Base-by-base conservation (phyloP, 2,797 vertebrate genomes). In the Sorex maritimensis region DNA sequence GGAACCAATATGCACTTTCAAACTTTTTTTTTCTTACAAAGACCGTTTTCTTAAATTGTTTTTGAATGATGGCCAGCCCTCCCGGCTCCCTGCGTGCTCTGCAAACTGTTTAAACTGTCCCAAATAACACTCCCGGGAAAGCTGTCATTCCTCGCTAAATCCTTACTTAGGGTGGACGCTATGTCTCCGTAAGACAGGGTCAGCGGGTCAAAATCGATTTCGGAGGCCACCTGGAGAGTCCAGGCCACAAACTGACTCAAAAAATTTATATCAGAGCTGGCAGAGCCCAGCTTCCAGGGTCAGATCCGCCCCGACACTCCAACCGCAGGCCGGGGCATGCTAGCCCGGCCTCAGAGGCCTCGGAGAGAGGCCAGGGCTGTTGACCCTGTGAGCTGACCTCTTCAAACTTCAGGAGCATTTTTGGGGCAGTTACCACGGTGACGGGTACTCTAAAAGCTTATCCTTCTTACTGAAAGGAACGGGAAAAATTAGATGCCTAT, bases 391-490 rank as follows among this genome's bases (percentile, higher is more conserved):
- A 98, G 98, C 98, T 99, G 99, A 99, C 99, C 99, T 98, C 99
- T 99, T 99, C 99, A 99, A 99, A 99, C 99, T 99, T 99, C 99
- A 99, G 99, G 99, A 98, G 99, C 99, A 99, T 99, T 99, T 99
- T 99, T 99, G 98, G 99, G 99, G 99, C 99, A 99, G 99, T 99
- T 99, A 98, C 99, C 99, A 99, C 98, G 99, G 99, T 98, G 99
- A 99, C 99, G 98, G 98, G 98, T 98, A 98, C 99, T 99, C 98
- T 98, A 99, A 96, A 94, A 99, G 99, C 99, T 99, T 99, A 99
- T 99, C 99, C 98, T 98, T 98, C 99, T 99, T 99, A 99, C 98
- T 98, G 98, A 98, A 98, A 98, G 98, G 94, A 97, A 96, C 95
- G 23, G 86, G 78, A 97, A 97, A 96, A 95, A 96, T 82, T 88